These are phyloP conservation scores for Sesia apiformis DNA, from an alignment of 2,888 invertebrate genomes.

Conservation along the genomic window DNA sequence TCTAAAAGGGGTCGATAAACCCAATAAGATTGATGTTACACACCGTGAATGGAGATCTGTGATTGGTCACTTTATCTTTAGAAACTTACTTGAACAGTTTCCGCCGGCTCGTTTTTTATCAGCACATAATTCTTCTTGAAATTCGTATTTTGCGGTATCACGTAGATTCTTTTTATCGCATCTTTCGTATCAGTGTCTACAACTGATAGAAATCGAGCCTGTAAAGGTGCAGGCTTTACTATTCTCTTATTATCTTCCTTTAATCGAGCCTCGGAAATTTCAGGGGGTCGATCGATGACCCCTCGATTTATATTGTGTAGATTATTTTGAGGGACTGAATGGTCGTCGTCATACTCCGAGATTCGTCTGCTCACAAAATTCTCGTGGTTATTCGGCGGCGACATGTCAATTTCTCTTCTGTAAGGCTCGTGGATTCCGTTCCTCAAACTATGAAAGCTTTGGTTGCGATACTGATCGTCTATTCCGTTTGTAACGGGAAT, in stretches of 20 bases:
- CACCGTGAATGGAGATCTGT: no score
- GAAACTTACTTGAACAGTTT: constrained; percentile 57
- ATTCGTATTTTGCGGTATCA: constrained; percentile 53
- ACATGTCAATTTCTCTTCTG: constrained; percentile 38
- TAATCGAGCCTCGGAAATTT: constrained; percentile 46
- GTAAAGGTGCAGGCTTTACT: constrained; percentile 59
- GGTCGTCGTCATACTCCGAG: constrained; percentile 58
- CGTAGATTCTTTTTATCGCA: constrained; percentile 49
- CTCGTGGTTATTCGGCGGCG: constrained; percentile 48
- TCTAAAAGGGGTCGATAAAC: no score
- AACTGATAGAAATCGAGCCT: constrained; percentile 49
- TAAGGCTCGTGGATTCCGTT: constrained; percentile 57
- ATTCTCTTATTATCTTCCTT: constrained; percentile 53
- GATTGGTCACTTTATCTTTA: no score
- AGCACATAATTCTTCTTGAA: constrained; percentile 80
- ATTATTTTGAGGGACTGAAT: constrained; percentile 35
- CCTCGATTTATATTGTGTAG: constrained; percentile 34
- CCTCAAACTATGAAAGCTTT: constrained; percentile 30
- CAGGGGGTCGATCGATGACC: constrained; percentile 37
- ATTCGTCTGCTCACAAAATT: constrained; percentile 53
- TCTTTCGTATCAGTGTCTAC: constrained; percentile 51
- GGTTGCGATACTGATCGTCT: constrained; percentile 37
- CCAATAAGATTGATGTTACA: no score
- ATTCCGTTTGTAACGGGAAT: constrained; percentile 47
- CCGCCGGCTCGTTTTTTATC: constrained; percentile 75